phyloP scores from a whole-genome alignment of 1,140 invertebrate species.

The Paracyclopina nana region DNA sequence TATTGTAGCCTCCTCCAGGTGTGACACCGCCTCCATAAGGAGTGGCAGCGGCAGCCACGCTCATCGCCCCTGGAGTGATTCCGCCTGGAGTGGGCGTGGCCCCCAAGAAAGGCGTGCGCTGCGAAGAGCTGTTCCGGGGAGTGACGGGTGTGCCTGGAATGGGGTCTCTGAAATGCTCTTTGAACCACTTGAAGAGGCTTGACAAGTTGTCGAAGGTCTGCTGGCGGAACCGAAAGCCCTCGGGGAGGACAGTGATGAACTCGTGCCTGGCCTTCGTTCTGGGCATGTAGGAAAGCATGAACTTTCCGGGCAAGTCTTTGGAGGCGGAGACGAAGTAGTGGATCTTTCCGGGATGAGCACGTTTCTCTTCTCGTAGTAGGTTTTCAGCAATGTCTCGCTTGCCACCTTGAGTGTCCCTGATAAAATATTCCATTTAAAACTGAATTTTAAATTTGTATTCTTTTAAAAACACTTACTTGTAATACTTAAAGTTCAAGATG shows the following conservation, averaged over 20 bases:
- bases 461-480: conserved; percentile 18
- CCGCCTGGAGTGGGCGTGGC: conserved; percentile 39
- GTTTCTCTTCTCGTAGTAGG: conserved; percentile 59
- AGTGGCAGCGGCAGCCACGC: conserved; percentile 36
- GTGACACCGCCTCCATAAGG: conserved; percentile 23
- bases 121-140: conserved; percentile 37
- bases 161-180: conserved; percentile 84
- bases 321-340: conserved; percentile 72
- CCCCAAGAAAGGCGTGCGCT: conserved; percentile 42
- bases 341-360: conserved; percentile 62
- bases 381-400: conserved; percentile 62
- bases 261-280: conserved; percentile 64
- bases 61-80: conserved; percentile 46
- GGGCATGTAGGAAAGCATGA: conserved; percentile 80
- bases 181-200: conserved; percentile 83
- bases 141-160: conserved; percentile 56
- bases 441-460: neutral
- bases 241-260: conserved; percentile 68
- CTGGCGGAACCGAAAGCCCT: conserved; percentile 75
- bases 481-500: conserved; percentile 57
- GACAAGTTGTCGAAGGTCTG: conserved; percentile 67
- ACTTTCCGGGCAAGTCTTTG: conserved; percentile 81
- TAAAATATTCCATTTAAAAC: conserved; percentile 18
- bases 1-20: conserved; percentile 19
- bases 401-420: conserved; percentile 22